Percentiles rank a stretch among this genome's conserved stretches.
Evolutionary conservation across 1,140 invertebrate species (phyloP).

Genomic region (Dermatophagoides farinae): DNA sequence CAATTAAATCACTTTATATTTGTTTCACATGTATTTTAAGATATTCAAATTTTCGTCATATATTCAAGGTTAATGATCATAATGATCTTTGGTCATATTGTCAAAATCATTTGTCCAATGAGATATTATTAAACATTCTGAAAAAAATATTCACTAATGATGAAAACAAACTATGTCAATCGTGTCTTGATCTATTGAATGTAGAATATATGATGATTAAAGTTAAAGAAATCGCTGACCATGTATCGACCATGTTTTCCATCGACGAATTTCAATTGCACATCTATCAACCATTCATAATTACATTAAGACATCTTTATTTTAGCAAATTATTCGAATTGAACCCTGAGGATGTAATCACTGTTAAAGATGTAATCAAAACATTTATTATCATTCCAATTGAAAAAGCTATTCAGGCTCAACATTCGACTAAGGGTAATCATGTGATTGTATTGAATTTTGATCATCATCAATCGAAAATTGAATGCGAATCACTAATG

Average conservation of each 20-base stretch:
- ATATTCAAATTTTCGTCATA: not conserved
- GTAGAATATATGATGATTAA: not conserved
- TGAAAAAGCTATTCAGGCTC: not conserved
- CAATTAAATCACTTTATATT: not conserved
- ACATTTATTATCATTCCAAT: not conserved
- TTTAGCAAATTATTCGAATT: not conserved
- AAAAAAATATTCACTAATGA: not conserved
- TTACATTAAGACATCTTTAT: not conserved
- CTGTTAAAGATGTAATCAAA: not conserved
- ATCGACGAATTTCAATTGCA: conserved; percentile 1
- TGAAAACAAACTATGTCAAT: not conserved
- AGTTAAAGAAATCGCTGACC: not conserved
- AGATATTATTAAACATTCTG: not conserved
- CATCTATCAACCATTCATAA: not conserved
- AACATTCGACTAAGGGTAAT: not conserved
- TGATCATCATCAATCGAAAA: not conserved
- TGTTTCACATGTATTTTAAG: not conserved
- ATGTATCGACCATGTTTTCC: not conserved
- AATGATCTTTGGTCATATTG: not conserved
- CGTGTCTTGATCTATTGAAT: conserved; percentile 4
- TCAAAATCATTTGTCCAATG: not conserved
- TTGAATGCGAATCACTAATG: not conserved
- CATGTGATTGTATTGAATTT: not conserved
- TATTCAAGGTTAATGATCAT: not conserved
- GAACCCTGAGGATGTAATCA: not conserved